Base-by-base conservation (phyloP, 1,140 invertebrate species). In the Panagrolaimus sp. region DNA sequence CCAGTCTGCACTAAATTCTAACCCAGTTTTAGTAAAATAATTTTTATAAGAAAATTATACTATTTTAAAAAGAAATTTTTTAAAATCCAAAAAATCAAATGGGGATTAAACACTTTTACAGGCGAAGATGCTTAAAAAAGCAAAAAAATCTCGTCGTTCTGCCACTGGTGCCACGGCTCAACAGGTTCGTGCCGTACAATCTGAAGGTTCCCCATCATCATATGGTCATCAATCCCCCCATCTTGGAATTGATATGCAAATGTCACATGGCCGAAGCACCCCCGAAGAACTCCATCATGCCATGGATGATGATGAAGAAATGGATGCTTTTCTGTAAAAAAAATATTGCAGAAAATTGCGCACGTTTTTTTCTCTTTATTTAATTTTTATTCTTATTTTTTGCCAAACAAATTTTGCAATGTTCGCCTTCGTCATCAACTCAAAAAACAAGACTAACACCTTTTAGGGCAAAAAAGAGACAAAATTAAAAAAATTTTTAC, bases 51-150 rank as follows among this genome's bases (percentile, higher is more conserved):
- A 38, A 38, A 38, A 38, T 4, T 4, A 38, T 38, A 38, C 32
- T 4, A 38, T 38, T 38, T 38, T 38, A 38, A 38, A 38, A 38
- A 38, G 7, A 4, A 38, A 4, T 38, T 38, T 38, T 38, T 38
- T 38, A 4, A 7, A 38, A 38, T 38, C 32, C 2, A 38, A 38
- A 38, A 38, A 4, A 38, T 38, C 32, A 38, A 38, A 38, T 4
- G n/a, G n/a, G 2, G 7, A 38, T 4, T 38, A 38, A 2, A 38
- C 32, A 38, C 32, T 28, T 58, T n/a, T 58, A 28, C 72, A 79
- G 77, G 80, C 80, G 43, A 83, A 82, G 69, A 82, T 82, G 80
- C 69, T 82, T 67, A 82, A 82, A 65, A 82, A 82, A 48, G 75
- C 74, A 14, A 82, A 82, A 69, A 83, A 83, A 70, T 81, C 81